These are phyloP conservation scores for Helicolenus hilgendorfi DNA, from an alignment of 2,797 vertebrate species.

Conservation along the genomic window DNA sequence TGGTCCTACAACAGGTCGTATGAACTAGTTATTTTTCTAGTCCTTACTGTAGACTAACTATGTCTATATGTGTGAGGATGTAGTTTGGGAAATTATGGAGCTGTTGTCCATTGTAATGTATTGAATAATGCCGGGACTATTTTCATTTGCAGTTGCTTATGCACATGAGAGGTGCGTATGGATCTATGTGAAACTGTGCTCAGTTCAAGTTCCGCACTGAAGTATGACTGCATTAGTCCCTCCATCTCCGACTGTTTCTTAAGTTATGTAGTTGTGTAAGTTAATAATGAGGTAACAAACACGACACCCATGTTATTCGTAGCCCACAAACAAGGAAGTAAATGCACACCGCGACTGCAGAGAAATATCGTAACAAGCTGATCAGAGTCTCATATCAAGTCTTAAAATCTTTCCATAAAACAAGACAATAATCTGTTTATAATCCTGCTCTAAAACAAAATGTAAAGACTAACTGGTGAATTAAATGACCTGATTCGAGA, in stretches of 20 bases:
- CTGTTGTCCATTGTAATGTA: neutral
- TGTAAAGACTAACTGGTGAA: neutral
- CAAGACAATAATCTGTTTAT: neutral
- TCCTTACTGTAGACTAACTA: neutral
- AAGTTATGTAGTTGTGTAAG: too few species aligned
- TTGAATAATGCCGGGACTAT: too few species aligned
- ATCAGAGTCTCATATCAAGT: neutral
- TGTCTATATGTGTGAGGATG: neutral
- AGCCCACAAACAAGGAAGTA: neutral
- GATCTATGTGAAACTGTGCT: too few species aligned
- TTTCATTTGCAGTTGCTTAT: too few species aligned
- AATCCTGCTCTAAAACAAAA: neutral
- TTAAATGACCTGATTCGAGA: neutral
- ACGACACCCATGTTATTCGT: neutral
- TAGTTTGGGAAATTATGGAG: neutral
- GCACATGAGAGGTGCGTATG: too few species aligned
- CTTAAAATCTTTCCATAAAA: neutral
- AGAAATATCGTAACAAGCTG: neutral
- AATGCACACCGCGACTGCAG: neutral
- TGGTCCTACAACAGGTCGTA: neutral
- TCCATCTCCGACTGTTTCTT: too few species aligned
- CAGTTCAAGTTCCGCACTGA: fast-evolving
- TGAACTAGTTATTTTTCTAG: neutral
- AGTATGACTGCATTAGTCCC: too few species aligned
- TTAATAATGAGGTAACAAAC: too few species aligned